Conservation (phyloP, 2,888 invertebrate species). For the Spodoptera exigua region DNA sequence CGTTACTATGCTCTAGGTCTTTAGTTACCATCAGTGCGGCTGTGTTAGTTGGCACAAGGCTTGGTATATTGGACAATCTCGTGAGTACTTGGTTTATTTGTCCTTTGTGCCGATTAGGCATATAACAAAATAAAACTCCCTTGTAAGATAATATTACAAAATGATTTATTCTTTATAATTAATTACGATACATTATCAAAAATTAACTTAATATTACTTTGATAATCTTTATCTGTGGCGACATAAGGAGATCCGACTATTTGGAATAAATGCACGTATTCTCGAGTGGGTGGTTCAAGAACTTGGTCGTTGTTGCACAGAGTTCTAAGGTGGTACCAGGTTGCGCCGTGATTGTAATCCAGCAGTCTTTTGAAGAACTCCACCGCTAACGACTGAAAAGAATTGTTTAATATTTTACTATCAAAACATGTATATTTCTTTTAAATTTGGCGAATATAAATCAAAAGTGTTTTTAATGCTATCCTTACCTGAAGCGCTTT, state of each 20-base stretch:
- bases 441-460: too few species aligned
- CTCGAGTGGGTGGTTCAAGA: slow-evolving; percentile 61
- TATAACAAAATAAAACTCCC: slow-evolving; percentile 1
- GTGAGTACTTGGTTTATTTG: too few species aligned
- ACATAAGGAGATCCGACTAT: slow-evolving; percentile 72
- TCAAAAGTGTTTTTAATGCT: not conserved
- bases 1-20: too few species aligned
- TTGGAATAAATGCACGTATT: slow-evolving; percentile 58
- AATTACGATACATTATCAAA: slow-evolving; percentile 64
- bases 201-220: slow-evolving; percentile 74
- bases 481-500: slow-evolving; percentile 89
- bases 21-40: too few species aligned
- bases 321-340: slow-evolving; percentile 74
- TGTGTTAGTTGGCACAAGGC: too few species aligned
- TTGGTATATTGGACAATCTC: too few species aligned
- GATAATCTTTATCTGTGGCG: slow-evolving; percentile 67
- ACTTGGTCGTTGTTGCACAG: slow-evolving; percentile 69
- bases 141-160: slow-evolving; percentile 20
- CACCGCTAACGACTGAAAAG: slow-evolving; percentile 84
- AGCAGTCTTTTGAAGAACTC: slow-evolving; percentile 86
- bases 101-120: too few species aligned
- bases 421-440: not conserved
- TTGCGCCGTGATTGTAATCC: slow-evolving; percentile 80
- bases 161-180: slow-evolving; percentile 22
- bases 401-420: not conserved